Evolutionary conservation across 64 coral and sea anemone species (phyloP).

Genomic region (Porites lutea): DNA sequence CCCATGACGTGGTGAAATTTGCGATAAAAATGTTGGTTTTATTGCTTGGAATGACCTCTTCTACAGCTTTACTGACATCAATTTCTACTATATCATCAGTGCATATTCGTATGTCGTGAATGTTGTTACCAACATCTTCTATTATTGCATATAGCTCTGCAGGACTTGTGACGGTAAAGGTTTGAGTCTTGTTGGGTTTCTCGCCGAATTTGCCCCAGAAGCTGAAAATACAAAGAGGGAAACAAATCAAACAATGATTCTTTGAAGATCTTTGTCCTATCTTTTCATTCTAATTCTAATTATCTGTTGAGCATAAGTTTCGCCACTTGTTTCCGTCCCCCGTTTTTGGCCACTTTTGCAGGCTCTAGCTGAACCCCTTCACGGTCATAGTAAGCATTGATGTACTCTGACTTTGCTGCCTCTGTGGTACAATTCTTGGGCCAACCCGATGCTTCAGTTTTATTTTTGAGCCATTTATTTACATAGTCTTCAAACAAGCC

Average conservation of each 20-base stretch:
- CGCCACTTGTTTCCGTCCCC: neutral
- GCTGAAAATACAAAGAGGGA: too few relatives aligned
- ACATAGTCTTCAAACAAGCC: constrained; percentile 2
- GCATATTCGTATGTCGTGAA: neutral
- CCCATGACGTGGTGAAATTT: neutral
- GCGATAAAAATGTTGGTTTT: neutral
- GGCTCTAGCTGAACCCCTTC: neutral
- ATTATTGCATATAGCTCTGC: neutral
- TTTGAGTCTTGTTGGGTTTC: neutral
- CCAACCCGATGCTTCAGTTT: neutral
- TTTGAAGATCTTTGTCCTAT: too few relatives aligned
- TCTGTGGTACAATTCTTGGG: neutral
- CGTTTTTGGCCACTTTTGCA: constrained; percentile 21
- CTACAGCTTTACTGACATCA: neutral
- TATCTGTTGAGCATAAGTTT: constrained; percentile 12
- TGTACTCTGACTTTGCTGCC: neutral
- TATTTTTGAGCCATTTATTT: neutral
- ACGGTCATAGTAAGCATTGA: neutral
- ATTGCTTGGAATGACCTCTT: neutral
- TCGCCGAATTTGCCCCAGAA: neutral
- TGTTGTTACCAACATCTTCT: neutral
- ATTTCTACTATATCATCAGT: neutral
- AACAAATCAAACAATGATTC: too few relatives aligned
- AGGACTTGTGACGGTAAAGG: neutral
- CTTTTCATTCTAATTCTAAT: too few relatives aligned